Evolutionary conservation across 1,140 invertebrate genomes (phyloP).

Genomic region (Dreissena rostriformis): DNA sequence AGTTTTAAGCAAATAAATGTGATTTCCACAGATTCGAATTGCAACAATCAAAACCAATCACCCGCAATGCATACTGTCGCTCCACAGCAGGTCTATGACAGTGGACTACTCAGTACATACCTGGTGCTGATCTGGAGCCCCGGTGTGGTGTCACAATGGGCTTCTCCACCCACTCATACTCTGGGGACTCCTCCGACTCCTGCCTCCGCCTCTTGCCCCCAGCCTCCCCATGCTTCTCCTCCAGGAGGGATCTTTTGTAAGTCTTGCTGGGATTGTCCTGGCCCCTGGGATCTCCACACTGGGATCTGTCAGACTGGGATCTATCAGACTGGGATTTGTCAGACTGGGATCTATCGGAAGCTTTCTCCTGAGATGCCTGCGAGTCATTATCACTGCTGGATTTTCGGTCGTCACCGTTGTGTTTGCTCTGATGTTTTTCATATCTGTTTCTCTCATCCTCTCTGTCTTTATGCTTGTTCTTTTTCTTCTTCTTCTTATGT

Average conservation of each 20-base stretch:
- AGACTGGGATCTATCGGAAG: no score
- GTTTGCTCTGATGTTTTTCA: constrained; percentile 48
- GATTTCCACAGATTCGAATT: neutral
- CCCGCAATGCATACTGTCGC: neutral
- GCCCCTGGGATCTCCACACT: no score
- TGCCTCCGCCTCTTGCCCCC: constrained; percentile 15
- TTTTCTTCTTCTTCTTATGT: constrained; percentile 66
- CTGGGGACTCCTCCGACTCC: constrained; percentile 30
- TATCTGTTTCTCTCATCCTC: constrained; percentile 35
- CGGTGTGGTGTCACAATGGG: constrained; percentile 15
- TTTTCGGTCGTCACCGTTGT: constrained; percentile 24
- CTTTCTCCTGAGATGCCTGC: no score
- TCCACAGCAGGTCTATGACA: neutral
- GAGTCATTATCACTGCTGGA: no score
- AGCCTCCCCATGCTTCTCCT: neutral
- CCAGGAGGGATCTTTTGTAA: neutral
- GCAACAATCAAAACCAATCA: neutral
- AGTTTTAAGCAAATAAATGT: no score
- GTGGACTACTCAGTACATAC: constrained; percentile 4
- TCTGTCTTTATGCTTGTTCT: constrained; percentile 53
- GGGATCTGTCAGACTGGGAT: no score
- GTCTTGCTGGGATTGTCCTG: neutral
- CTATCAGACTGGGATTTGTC: no score
- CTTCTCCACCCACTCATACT: constrained; percentile 66
- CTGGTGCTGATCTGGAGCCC: constrained; percentile 37